These are phyloP conservation scores for Crepidodera aurea DNA, from an alignment of 2,888 invertebrate genomes.

Conservation along the genomic window DNA sequence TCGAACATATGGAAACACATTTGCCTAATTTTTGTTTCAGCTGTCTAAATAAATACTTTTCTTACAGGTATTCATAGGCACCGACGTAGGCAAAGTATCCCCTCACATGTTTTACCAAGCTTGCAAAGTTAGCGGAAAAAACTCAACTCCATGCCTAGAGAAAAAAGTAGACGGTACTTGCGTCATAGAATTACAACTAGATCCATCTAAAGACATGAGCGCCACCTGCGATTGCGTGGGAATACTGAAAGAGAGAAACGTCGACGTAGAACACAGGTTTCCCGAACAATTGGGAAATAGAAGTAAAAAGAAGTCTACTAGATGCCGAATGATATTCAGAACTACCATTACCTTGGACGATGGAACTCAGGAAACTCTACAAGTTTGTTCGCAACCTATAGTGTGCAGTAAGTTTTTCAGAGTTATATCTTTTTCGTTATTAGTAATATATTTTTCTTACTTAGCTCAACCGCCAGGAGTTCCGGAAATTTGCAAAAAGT, in stretches of 20 bases:
- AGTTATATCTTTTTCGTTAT: no score
- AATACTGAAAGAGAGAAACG: constrained; percentile 94
- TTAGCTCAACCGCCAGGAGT: constrained; percentile 91
- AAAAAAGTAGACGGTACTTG: constrained; percentile 93
- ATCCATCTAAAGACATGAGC: constrained; percentile 89
- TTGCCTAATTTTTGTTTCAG: no score
- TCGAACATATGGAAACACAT: no score
- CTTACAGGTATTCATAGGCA: constrained; percentile 83
- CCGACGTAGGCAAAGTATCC: constrained; percentile 87
- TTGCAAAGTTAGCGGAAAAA: constrained; percentile 95
- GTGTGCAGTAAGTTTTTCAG: constrained; percentile 82
- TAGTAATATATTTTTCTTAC: no score
- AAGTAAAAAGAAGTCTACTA: constrained; percentile 93
- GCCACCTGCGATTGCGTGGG: constrained; percentile 97
- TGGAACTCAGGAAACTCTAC: constrained; percentile 82
- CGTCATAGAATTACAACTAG: constrained; percentile 90
- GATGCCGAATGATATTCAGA: constrained; percentile 94
- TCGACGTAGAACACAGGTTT: constrained; percentile 92
- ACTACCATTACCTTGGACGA: constrained; percentile 81
- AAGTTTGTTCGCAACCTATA: constrained; percentile 89
- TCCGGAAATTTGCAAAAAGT: constrained; percentile 91
- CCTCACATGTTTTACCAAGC: constrained; percentile 99
- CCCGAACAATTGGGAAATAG: constrained; percentile 81
- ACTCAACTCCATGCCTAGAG: constrained; percentile 91
- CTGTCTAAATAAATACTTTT: not conserved